These are phyloP conservation scores for Mantis religiosa DNA, from an alignment of 2,888 invertebrate genomes.

Conservation along the genomic window DNA sequence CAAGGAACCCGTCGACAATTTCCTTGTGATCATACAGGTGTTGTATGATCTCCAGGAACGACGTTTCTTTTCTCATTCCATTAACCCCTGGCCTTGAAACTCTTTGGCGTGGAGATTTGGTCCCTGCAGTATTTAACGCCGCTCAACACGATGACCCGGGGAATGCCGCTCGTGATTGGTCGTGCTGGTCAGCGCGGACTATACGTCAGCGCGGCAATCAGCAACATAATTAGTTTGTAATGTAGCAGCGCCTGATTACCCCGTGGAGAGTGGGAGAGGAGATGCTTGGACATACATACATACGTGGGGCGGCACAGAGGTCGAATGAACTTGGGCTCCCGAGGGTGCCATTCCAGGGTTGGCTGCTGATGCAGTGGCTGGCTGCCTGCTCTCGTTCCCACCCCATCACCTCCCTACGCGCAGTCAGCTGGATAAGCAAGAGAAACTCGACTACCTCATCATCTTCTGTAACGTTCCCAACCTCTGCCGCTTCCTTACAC, in stretches of 20 bases:
- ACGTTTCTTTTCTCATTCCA: neutral
- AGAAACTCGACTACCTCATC: neutral
- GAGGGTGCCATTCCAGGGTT: constrained; percentile 12
- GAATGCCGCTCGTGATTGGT: neutral
- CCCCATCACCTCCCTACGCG: neutral
- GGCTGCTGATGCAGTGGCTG: constrained; percentile 6
- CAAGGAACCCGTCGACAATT: too few species aligned
- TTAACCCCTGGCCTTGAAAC: neutral
- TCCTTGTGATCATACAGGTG: too few species aligned
- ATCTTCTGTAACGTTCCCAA: neutral
- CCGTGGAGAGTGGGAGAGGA: constrained; percentile 23
- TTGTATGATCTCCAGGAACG: too few species aligned
- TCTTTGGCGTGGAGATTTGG: neutral
- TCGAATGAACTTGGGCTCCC: constrained; percentile 20
- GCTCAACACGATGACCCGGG: neutral
- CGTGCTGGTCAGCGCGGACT: neutral
- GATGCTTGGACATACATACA: neutral
- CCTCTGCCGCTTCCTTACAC: neutral
- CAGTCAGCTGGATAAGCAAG: neutral
- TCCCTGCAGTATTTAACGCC: neutral
- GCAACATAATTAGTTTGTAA: constrained; percentile 33
- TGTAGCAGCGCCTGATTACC: constrained; percentile 29
- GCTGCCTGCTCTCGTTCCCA: neutral
- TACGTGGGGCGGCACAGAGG: neutral
- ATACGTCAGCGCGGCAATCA: constrained; percentile 31